Percentiles rank a stretch among this genome's conserved stretches.
These are phyloP conservation scores for Hemichromis elongatus DNA, from an alignment of 2,113 vertebrate genomes.

Conservation along the genomic window DNA sequence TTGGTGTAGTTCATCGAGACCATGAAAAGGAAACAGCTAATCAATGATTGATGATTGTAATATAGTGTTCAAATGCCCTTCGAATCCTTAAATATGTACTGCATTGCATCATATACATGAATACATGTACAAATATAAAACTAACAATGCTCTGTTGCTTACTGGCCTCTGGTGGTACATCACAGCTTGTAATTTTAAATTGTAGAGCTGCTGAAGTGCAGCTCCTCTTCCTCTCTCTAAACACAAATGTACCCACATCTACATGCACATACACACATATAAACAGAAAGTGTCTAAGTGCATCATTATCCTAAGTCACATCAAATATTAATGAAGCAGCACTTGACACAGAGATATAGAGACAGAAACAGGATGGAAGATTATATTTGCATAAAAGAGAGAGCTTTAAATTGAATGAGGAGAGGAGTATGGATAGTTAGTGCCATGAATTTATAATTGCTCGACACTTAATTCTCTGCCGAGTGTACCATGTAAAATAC, in stretches of 20 bases:
- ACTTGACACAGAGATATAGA: conserved; percentile 33
- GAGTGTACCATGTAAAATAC: neutral
- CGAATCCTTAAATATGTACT: neutral
- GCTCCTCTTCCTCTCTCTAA: neutral
- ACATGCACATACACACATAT: neutral
- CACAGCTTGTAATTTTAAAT: neutral
- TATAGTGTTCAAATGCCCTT: conserved; percentile 3
- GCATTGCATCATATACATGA: neutral
- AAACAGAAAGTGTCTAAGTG: conserved; percentile 2
- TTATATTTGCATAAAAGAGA: conserved; percentile 38
- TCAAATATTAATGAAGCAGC: conserved; percentile 48
- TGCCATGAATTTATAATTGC: conserved; percentile 14
- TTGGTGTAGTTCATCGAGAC: neutral
- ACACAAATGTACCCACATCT: neutral
- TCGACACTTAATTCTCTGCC: neutral
- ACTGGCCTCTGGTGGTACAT: conserved; percentile 23
- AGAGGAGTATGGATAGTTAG: neutral
- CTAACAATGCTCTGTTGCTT: neutral
- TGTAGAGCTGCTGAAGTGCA: neutral
- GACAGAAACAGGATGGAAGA: conserved; percentile 15
- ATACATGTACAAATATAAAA: neutral
- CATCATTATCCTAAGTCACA: conserved; percentile 32
- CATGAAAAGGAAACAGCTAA: conserved; percentile 10
- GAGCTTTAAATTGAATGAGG: conserved; percentile 14
- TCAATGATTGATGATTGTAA: conserved; percentile 20